Conservation (phyloP, 2,113 vertebrate species). For the Cyanocitta stelleri region DNA sequence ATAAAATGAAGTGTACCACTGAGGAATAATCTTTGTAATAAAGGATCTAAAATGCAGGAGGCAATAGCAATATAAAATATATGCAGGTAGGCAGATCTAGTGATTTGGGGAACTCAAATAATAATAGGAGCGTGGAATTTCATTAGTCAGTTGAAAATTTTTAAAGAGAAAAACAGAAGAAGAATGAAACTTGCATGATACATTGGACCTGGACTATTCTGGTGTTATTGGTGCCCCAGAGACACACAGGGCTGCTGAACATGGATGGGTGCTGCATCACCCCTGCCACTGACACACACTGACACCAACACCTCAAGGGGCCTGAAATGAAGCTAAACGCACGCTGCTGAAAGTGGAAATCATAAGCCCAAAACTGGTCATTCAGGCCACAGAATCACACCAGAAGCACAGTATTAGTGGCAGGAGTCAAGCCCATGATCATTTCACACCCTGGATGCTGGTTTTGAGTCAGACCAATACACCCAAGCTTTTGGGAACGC, state of each 20-base stretch:
- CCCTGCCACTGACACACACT: background rate
- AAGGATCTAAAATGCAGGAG: background rate
- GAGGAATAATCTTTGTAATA: background rate
- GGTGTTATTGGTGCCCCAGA: background rate
- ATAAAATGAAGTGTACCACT: background rate
- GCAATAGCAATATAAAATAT: background rate
- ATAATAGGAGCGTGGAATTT: background rate
- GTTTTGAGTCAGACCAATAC: background rate
- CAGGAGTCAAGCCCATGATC: fast-evolving
- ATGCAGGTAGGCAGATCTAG: background rate
- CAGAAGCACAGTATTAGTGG: background rate
- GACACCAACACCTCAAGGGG: background rate
- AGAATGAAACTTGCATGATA: background rate
- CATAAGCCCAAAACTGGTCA: background rate
- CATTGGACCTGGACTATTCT: background rate
- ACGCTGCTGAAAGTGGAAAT: background rate
- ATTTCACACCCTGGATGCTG: background rate
- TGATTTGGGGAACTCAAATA: background rate
- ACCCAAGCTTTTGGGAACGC: background rate
- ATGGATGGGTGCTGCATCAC: background rate
- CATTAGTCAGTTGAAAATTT: background rate
- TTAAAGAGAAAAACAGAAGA: background rate
- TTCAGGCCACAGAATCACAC: background rate
- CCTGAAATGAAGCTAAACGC: background rate
- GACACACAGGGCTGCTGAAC: background rate